Base-by-base conservation (phyloP, 1,140 invertebrate genomes). In the Zophobas atratus region DNA sequence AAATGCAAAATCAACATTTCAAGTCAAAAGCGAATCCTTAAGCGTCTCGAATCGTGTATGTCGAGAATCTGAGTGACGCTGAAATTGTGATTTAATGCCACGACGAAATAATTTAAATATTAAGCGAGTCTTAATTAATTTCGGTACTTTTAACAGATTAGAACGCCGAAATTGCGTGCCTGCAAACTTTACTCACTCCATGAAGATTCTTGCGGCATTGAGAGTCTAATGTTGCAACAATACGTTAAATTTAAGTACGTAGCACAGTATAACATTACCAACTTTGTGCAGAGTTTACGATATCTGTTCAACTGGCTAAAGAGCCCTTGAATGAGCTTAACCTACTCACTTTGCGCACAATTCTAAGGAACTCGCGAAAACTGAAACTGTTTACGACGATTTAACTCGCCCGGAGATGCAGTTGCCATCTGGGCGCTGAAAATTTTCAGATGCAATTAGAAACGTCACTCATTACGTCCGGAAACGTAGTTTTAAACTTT, bases 61-160 rank as follows among this genome's bases (percentile, higher is more conserved):
- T 67, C 39, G 34, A 60, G 56, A 60, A 36, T 60, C 43, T 60
- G 56, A 36, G 39, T 39, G 38, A 43, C 41, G 60, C 39, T 41
- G 20, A 32, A 67, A 43, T 41, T 38, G 39, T 67, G 60, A 67
- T 67, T 67, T 43, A 67, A 67, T 67, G n/a, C 60, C 33, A 32
- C 60, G 60, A 32, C 60, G 60, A 67, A 67, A 67, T 43, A 67
- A 67, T 67, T 67, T 41, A 67, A 67, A 67, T 67, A 67, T 67
- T 67, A 67, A 67, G 60, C 39, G 60, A 67, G 60, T 67, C 60
- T 67, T 67, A 67, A 67, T 67, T 67, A 67, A 67, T 67, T 67
- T 67, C 60, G 60, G 38, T 67, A 67, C 60, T 67, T 67, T 67
- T 67, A 67, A 67, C 60, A 67, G 60, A 67, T 67, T 67, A 67